A percentile compares a stretch with the other conserved stretches of the same genome.
Evolutionary conservation across 2,888 invertebrate species (phyloP).

Genomic region (Agrenia bidenticulata): DNA sequence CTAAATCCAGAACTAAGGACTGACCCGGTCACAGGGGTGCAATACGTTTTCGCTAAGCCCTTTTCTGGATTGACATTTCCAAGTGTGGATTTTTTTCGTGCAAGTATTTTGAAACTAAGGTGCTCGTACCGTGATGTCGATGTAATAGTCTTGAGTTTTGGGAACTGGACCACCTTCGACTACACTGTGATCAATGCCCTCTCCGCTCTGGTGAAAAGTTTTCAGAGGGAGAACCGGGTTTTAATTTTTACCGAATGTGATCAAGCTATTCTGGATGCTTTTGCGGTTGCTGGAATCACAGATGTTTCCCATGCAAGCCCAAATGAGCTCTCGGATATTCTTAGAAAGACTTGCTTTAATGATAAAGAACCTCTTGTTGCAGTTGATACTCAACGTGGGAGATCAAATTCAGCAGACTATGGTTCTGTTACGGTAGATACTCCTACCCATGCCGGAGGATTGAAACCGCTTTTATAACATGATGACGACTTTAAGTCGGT

Average conservation of each 20-base stretch:
- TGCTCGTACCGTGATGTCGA: conserved; percentile 9
- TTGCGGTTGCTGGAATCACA: conserved; percentile 19
- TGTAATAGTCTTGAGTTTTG: conserved; percentile 41
- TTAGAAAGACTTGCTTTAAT: conserved; percentile 5
- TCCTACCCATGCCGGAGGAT: too few species aligned
- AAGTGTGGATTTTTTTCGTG: conserved; percentile 39
- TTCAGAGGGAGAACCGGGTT: conserved; percentile 11
- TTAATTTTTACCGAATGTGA: conserved; percentile 26
- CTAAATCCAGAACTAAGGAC: conserved; percentile 72
- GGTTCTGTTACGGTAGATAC: too few species aligned
- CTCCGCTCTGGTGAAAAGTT: conserved; percentile 17
- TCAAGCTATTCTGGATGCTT: conserved; percentile 14
- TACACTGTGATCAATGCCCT: conserved; percentile 46
- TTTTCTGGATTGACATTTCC: conserved; percentile 40
- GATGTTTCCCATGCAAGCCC: not conserved
- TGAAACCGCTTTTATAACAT: too few species aligned
- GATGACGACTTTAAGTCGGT: too few species aligned
- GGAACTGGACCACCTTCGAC: conserved; percentile 41
- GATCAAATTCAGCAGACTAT: too few species aligned
- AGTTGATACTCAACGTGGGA: too few species aligned
- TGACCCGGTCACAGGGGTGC: conserved; percentile 55
- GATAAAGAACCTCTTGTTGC: not conserved
- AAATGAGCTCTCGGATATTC: conserved; percentile 6
- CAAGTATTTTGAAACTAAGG: conserved; percentile 26
- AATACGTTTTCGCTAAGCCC: conserved; percentile 34